phyloP scores from a whole-genome alignment of 2,888 invertebrate genomes.

The Campaea margaritaria region DNA sequence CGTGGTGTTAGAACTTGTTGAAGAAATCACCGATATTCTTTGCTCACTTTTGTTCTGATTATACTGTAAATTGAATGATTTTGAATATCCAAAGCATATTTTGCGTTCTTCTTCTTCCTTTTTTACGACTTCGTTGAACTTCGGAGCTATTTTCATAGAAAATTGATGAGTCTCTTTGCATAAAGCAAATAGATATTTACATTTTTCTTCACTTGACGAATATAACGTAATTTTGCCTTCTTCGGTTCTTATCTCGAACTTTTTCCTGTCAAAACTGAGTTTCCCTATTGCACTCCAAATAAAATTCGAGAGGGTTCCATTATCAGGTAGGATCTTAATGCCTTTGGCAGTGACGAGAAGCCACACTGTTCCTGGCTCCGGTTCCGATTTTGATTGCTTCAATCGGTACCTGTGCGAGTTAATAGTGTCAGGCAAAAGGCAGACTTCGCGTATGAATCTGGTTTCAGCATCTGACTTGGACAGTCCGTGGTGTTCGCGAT shows the following conservation, averaged over 20 bases:
- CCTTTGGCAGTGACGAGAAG: constrained; percentile 97
- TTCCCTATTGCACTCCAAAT: constrained; percentile 98
- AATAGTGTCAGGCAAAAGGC: constrained; percentile 92
- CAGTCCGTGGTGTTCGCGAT: constrained; percentile 92
- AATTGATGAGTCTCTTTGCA: constrained; percentile 98
- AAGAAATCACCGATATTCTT: constrained; percentile 95
- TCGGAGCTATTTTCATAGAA: constrained; percentile 95
- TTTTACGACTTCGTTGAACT: constrained; percentile 92
- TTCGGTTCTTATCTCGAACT: constrained; percentile 97
- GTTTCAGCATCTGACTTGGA: constrained; percentile 92
- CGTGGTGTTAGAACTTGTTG: constrained; percentile 98
- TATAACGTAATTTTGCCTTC: constrained; percentile 95
- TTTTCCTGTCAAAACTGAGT: constrained; percentile 97
- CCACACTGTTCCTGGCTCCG: constrained; percentile 92
- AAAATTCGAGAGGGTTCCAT: constrained; percentile 90
- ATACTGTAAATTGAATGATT: constrained; percentile 85
- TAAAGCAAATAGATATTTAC: constrained; percentile 93
- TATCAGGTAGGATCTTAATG: constrained; percentile 93
- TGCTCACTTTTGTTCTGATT: constrained; percentile 90
- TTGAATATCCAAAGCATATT: constrained; percentile 90
- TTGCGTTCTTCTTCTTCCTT: constrained; percentile 92
- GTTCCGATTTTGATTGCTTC: constrained; percentile 90
- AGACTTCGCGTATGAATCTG: constrained; percentile 95
- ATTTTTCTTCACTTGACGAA: constrained; percentile 96
- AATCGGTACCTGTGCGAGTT: constrained; percentile 96